phyloP scores from a whole-genome alignment of 2,113 vertebrate genomes.

The Sprattus sprattus region DNA sequence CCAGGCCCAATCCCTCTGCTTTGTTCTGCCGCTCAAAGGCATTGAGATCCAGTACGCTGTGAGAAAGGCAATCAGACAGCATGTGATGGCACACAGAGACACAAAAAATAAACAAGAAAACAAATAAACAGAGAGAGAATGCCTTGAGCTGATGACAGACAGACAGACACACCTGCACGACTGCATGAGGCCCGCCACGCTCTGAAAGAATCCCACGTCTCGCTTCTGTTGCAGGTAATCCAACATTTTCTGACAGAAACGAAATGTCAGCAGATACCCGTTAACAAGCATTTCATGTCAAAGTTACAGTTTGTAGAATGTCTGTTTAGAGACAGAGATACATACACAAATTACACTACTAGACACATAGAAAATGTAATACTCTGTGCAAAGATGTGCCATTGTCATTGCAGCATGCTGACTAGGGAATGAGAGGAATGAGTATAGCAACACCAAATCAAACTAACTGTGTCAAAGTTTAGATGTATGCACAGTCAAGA shows the following conservation, averaged over 20 bases:
- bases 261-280: conserved; percentile 36
- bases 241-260: conserved; percentile 88
- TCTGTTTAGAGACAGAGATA: neutral
- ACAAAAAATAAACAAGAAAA: neutral
- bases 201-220: conserved; percentile 93
- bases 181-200: conserved; percentile 87
- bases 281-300: neutral
- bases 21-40: conserved; percentile 97
- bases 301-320: neutral
- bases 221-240: conserved; percentile 89
- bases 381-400: neutral
- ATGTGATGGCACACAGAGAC: conserved; percentile 18
- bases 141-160: conserved; percentile 3
- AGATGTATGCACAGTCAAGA: neutral
- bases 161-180: conserved; percentile 83
- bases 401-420: neutral
- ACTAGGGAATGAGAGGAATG: neutral
- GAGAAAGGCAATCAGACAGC: conserved; percentile 6
- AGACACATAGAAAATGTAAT: too few relatives aligned
- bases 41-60: conserved; percentile 91
- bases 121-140: conserved; percentile 26
- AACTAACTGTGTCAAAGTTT: neutral
- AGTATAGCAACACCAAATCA: neutral
- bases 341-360: too few relatives aligned
- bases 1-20: conserved; percentile 93